phyloP scores from a whole-genome alignment of 2,797 vertebrate species.

The Coranthus polyacanthus region DNA sequence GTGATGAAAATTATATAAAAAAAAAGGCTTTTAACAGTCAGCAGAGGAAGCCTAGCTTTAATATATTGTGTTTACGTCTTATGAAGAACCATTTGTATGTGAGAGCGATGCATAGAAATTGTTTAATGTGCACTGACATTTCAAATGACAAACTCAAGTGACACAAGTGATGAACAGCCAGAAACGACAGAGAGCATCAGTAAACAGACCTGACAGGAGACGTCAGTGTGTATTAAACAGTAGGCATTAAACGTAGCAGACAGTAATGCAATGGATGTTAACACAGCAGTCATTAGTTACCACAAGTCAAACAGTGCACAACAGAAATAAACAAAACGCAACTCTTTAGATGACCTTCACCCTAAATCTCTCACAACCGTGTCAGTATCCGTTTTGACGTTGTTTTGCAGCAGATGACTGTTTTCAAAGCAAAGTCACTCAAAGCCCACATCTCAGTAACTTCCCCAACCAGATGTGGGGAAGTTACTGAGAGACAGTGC shows the following conservation, averaged over 20 bases:
- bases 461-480: not conserved
- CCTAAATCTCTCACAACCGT: slow-evolving; percentile 1
- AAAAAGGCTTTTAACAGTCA: too few relatives aligned
- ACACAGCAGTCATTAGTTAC: not conserved
- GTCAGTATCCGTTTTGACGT: not conserved
- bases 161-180: slow-evolving; percentile 26
- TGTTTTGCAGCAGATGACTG: not conserved
- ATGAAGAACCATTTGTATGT: not conserved
- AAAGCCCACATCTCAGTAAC: not conserved
- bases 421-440: not conserved
- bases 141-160: slow-evolving; percentile 24
- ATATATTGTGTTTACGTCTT: too few relatives aligned
- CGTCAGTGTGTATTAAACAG: slow-evolving; percentile 4
- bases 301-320: slow-evolving; percentile 6
- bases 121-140: slow-evolving; percentile 18
- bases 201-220: not conserved
- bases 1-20: too few relatives aligned
- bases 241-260: slow-evolving; percentile 1
- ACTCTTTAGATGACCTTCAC: not conserved
- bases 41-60: not conserved
- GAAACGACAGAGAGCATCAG: slow-evolving; percentile 31
- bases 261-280: not conserved
- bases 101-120: not conserved
- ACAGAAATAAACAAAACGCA: not conserved
- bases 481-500: not conserved